Evolutionary conservation across 1,140 invertebrate genomes (phyloP).

Genomic region (Trypoxylus dichotomus): DNA sequence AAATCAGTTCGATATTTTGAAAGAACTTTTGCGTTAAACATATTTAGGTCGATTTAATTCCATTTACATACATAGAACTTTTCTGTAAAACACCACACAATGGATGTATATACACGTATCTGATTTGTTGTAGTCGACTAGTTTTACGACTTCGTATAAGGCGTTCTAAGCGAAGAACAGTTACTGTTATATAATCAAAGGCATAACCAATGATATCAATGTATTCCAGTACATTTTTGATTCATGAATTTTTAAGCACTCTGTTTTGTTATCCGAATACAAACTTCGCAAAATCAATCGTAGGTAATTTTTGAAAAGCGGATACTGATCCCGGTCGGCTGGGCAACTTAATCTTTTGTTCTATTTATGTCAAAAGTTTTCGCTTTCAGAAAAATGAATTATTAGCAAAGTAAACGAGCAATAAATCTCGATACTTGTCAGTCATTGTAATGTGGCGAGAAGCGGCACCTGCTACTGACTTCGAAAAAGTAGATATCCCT

Average conservation of each 20-base stretch:
- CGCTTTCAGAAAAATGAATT: slow-evolving; percentile 52
- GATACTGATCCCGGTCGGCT: not conserved
- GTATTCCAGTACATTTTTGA: no score
- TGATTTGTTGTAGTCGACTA: no score
- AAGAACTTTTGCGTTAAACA: no score
- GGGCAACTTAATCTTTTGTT: slow-evolving; percentile 44
- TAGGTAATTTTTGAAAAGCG: not conserved
- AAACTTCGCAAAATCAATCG: not conserved
- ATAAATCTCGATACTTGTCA: slow-evolving; percentile 54
- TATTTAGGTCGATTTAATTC: no score
- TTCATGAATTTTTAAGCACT: not conserved
- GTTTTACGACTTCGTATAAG: no score
- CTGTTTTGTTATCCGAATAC: not conserved
- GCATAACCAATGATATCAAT: no score
- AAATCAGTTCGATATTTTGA: no score
- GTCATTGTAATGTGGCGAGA: slow-evolving; percentile 52
- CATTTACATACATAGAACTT: no score
- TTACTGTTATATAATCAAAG: no score
- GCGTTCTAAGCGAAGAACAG: no score
- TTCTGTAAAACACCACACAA: no score
- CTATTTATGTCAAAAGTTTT: slow-evolving; percentile 50
- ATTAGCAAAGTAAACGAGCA: slow-evolving; percentile 53
- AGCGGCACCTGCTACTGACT: slow-evolving; percentile 32
- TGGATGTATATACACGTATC: no score
- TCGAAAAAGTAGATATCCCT: not conserved